Evolutionary conservation across 2,888 invertebrate genomes (phyloP).

Genomic region (Trichopoda pennipes): DNA sequence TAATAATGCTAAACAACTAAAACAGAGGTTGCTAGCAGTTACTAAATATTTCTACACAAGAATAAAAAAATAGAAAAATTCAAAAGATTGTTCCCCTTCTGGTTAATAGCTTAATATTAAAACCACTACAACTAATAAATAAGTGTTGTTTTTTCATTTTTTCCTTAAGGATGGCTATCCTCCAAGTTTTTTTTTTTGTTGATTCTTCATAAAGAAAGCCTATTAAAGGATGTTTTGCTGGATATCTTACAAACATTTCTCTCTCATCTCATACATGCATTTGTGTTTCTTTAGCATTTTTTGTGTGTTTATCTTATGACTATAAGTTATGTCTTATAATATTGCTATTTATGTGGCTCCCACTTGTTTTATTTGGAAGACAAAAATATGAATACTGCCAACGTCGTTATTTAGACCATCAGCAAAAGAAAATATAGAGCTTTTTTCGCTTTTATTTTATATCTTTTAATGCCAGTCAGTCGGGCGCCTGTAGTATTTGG

Average conservation of each 20-base stretch:
- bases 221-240: constrained; percentile 64
- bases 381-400: constrained; percentile 46
- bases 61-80: neutral
- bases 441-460: constrained; percentile 30
- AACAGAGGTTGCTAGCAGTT: constrained; percentile 49
- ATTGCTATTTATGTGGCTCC: constrained; percentile 64
- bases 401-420: constrained; percentile 7
- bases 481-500: constrained; percentile 74
- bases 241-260: constrained; percentile 45
- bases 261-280: constrained; percentile 4
- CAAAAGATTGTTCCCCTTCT: constrained; percentile 3
- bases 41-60: constrained; percentile 6
- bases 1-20: constrained; percentile 44
- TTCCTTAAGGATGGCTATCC: constrained; percentile 42
- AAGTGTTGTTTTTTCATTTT: constrained; percentile 3
- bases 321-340: constrained; percentile 55
- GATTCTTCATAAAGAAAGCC: constrained; percentile 54
- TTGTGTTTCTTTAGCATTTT: constrained; percentile 3
- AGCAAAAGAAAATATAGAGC: neutral
- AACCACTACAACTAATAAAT: constrained; percentile 17
- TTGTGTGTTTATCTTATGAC: constrained; percentile 49
- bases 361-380: constrained; percentile 24
- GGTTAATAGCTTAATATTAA: neutral
- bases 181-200: constrained; percentile 3
- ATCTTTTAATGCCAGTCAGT: constrained; percentile 72